These are phyloP conservation scores for Epizoanthus ramosus DNA, from an alignment of 92 coral and sea anemone genomes.

Conservation along the genomic window DNA sequence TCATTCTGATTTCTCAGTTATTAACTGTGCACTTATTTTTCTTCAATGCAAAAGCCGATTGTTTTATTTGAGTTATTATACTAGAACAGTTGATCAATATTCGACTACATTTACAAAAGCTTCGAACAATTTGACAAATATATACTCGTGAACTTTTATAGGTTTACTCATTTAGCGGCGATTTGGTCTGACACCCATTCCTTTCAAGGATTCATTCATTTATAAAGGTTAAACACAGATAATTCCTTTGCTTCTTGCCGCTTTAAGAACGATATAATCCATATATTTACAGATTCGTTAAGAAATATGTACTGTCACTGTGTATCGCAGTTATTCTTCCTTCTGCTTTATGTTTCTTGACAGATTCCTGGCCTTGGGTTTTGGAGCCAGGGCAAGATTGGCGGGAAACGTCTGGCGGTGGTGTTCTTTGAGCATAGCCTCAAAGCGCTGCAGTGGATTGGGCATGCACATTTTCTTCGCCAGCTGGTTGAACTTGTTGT, in stretches of 20 bases:
- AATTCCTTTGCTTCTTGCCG: neutral
- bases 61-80: neutral
- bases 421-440: constrained; percentile 33
- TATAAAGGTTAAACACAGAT: neutral
- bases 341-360: neutral
- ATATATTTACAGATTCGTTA: neutral
- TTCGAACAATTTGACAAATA: constrained; percentile 5
- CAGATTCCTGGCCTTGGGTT: constrained; percentile 11
- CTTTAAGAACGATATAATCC: neutral
- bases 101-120: neutral
- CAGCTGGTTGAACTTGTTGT: constrained; percentile 31
- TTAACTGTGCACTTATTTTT: constrained; percentile 9
- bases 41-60: neutral
- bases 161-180: too few relatives aligned
- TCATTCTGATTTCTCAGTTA: neutral
- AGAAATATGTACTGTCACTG: neutral
- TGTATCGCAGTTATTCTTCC: neutral
- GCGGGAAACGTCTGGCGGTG: constrained; percentile 37
- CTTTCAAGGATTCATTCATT: too few relatives aligned
- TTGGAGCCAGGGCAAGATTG: constrained; percentile 17
- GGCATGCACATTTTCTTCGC: constrained; percentile 31
- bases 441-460: constrained; percentile 28
- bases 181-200: too few relatives aligned
- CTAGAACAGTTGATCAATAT: neutral
- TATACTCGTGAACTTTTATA: too few relatives aligned